Evolutionary conservation across 1,140 invertebrate species (phyloP).

Genomic region (Ips nitidus): DNA sequence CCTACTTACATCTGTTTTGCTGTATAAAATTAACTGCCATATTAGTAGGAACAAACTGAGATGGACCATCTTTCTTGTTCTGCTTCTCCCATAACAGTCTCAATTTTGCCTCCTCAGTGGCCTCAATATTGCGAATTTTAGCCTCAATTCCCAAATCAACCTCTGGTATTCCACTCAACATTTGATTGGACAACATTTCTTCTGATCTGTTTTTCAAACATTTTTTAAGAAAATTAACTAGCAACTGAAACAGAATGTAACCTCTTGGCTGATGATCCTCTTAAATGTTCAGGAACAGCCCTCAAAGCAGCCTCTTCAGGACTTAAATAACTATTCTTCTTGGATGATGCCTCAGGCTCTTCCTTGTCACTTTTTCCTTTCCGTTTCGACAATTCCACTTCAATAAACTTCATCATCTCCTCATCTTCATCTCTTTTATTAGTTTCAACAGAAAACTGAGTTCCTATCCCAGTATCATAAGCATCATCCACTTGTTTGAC

Average conservation of each 20-base stretch:
- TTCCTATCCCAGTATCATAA: conserved; percentile 90
- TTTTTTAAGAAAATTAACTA: too few species aligned
- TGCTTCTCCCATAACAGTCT: conserved; percentile 84
- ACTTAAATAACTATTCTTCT: conserved; percentile 68
- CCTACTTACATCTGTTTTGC: conserved; percentile 83
- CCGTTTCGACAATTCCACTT: conserved; percentile 85
- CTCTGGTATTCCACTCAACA: conserved; percentile 99
- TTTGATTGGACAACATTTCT: conserved; percentile 99
- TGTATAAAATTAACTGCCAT: conserved; percentile 98
- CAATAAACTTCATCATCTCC: conserved; percentile 99
- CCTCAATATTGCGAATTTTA: conserved; percentile 97
- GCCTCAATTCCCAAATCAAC: conserved; percentile 98
- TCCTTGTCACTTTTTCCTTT: conserved; percentile 66
- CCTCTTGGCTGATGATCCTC: conserved; percentile 74
- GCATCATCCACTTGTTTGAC: conserved; percentile 75
- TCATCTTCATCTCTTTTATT: conserved; percentile 98
- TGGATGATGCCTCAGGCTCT: conserved; percentile 48
- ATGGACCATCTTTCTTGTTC: conserved; percentile 91
- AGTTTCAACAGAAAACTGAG: conserved; percentile 96
- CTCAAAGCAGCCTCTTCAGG: conserved; percentile 84
- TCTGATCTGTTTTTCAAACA: conserved; percentile 64
- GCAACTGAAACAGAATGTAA: background rate
- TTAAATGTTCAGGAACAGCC: conserved; percentile 84
- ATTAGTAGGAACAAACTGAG: conserved; percentile 95
- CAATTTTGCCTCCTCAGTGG: conserved; percentile 95